Percentiles rank a stretch among this genome's conserved stretches.
Evolutionary conservation across 1,140 invertebrate genomes (phyloP).

Genomic region (Neodiprion pinetum): DNA sequence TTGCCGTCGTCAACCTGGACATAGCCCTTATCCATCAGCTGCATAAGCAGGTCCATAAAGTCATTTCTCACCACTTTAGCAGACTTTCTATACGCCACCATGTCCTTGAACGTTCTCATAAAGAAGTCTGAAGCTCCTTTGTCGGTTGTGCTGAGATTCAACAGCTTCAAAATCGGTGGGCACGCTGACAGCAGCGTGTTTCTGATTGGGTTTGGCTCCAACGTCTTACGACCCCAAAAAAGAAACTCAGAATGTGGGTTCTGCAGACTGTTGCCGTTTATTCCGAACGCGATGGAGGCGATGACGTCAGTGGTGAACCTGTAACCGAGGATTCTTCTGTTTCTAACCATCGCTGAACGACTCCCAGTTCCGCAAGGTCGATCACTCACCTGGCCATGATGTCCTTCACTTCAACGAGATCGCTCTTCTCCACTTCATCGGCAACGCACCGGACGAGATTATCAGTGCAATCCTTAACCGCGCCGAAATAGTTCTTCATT

Average conservation of each 20-base stretch:
- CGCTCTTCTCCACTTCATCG: constrained; percentile 29
- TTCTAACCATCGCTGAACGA: constrained; percentile 33
- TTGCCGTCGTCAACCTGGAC: constrained; percentile 22
- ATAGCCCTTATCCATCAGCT: constrained; percentile 41
- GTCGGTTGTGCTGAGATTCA: constrained; percentile 23
- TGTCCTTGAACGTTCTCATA: constrained; percentile 61
- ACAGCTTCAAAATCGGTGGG: constrained; percentile 19
- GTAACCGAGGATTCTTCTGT: constrained; percentile 36
- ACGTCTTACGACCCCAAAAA: constrained; percentile 31
- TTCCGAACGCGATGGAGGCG: constrained; percentile 65
- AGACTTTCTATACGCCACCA: constrained; percentile 53
- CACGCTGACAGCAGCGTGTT: constrained; percentile 24
- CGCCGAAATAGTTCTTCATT: constrained; percentile 64
- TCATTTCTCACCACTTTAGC: constrained; percentile 59
- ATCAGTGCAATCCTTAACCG: constrained; percentile 55
- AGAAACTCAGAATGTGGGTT: constrained; percentile 49
- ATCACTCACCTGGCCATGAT: constrained; percentile 54
- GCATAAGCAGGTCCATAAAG: constrained; percentile 45
- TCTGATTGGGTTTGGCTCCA: constrained; percentile 45
- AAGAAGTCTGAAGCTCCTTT: constrained; percentile 55
- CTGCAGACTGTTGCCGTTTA: constrained; percentile 62
- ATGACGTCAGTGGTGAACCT: constrained; percentile 68
- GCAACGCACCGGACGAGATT: constrained; percentile 41
- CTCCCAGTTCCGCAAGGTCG: constrained; percentile 16
- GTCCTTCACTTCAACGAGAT: constrained; percentile 54